Percentiles rank a stretch among this genome's conserved stretches.
phyloP scores from a whole-genome alignment of 2,888 invertebrate genomes.

The Maniola hyperantus region DNA sequence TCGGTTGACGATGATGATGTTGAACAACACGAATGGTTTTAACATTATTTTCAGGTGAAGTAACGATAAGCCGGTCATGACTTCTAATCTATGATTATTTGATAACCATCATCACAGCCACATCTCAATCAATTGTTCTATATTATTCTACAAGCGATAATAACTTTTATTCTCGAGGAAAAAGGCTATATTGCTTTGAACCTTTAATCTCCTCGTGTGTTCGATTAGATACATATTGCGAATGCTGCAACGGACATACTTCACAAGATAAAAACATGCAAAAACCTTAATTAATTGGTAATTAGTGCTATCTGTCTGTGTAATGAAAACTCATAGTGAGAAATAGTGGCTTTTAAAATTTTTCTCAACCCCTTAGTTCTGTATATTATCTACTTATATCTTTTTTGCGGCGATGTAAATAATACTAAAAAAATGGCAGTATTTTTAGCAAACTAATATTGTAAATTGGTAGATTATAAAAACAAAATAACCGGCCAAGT shows the following conservation, averaged over 20 bases:
- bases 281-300: neutral
- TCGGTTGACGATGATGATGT: no score
- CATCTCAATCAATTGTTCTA: neutral
- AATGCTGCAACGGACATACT: slow-evolving; percentile 4
- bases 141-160: neutral
- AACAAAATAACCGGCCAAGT: no score
- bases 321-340: neutral
- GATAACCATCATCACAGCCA: neutral
- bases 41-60: neutral
- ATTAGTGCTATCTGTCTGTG: neutral
- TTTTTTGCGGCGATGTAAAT: no score
- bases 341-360: no score
- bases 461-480: no score
- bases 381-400: no score
- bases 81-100: slow-evolving; percentile 12
- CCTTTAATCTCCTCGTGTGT: neutral
- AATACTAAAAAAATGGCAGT: no score
- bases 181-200: neutral
- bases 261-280: slow-evolving; percentile 10
- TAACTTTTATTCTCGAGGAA: neutral
- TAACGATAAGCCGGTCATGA: slow-evolving; percentile 5
- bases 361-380: no score
- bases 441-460: no score
- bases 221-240: neutral
- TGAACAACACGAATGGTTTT: neutral